A percentile compares a stretch with the other conserved stretches of the same genome.
phyloP scores from a whole-genome alignment of 2,888 invertebrate species.

The Acleris sparsana region DNA sequence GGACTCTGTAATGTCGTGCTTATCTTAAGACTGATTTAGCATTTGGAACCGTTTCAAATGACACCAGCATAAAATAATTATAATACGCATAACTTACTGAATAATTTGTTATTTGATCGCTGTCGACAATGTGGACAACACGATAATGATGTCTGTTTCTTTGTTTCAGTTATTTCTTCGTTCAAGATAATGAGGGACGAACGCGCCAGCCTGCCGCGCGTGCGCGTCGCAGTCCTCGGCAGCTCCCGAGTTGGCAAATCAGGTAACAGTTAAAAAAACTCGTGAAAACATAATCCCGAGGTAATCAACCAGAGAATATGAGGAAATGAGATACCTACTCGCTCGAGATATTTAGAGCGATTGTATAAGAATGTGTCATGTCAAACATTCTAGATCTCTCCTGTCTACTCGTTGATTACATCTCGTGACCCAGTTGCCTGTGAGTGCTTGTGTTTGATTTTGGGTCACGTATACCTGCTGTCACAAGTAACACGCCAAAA shows the following conservation, averaged over 20 bases:
- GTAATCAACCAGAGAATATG: too few relatives aligned
- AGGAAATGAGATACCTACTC: constrained; percentile 28
- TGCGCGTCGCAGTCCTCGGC: constrained; percentile 89
- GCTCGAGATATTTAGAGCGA: constrained; percentile 29
- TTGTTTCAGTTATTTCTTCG: constrained; percentile 54
- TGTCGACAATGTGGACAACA: background rate
- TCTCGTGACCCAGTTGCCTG: constrained; percentile 57
- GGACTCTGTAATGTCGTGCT: constrained; percentile 2
- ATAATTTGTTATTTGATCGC: constrained; percentile 9
- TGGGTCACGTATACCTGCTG: constrained; percentile 38
- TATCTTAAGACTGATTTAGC: constrained; percentile 36
- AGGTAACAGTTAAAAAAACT: constrained; percentile 78
- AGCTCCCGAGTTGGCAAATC: constrained; percentile 92
- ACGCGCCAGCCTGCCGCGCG: constrained; percentile 85
- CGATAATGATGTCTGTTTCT: constrained; percentile 27
- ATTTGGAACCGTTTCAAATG: constrained; percentile 43
- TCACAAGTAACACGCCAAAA: constrained; percentile 16
- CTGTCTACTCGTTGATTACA: constrained; percentile 39
- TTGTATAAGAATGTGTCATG: constrained; percentile 33
- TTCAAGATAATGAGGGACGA: constrained; percentile 81
- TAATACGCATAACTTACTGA: constrained; percentile 6
- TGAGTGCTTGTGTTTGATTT: constrained; percentile 45
- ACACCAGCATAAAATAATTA: constrained; percentile 15
- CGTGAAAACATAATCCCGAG: constrained; percentile 40
- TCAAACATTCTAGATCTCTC: constrained; percentile 38